Evolutionary conservation across 2,888 invertebrate species (phyloP), one percentile per base, ranked within the genome.

Genomic region (Phaonia tiefii): DNA sequence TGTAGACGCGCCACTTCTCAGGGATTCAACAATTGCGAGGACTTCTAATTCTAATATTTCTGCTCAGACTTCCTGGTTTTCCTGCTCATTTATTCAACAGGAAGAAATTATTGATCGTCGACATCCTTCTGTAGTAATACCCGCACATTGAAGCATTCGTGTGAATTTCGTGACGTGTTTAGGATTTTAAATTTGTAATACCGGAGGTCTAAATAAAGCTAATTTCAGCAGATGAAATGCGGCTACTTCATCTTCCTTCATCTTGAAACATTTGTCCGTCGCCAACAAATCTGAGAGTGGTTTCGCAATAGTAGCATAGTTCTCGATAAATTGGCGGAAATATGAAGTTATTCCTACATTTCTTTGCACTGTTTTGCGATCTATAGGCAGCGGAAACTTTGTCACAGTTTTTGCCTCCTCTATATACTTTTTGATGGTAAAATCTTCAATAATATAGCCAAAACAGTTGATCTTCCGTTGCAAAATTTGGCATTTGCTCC

Each of bases 1-100:
- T 37, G 39, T 66, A 78, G 11, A 69, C 26, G 86, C 87, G 67
- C 72, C 75, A n/a, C n/a, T n/a, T n/a, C n/a, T n/a, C n/a, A n/a
- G n/a, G n/a, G n/a, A n/a, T n/a, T n/a, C n/a, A n/a, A n/a, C n/a
- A n/a, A n/a, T n/a, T n/a, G n/a, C n/a, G n/a, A n/a, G n/a, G n/a
- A n/a, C n/a, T n/a, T n/a, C n/a, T n/a, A n/a, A n/a, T n/a, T n/a
- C n/a, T n/a, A n/a, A n/a, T n/a, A n/a, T n/a, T n/a, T n/a, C n/a
- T n/a, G n/a, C n/a, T n/a, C n/a, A n/a, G n/a, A n/a, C n/a, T n/a
- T n/a, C n/a, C n/a, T n/a, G n/a, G n/a, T n/a, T n/a, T n/a, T n/a
- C n/a, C n/a, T n/a, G n/a, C n/a, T n/a, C n/a, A n/a, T n/a, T n/a
- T n/a, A n/a, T 3, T 56, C 51, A 63, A 15, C 75, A 0, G 83